Conservation (phyloP, 2,888 invertebrate species). For the Cephus spinipes region DNA sequence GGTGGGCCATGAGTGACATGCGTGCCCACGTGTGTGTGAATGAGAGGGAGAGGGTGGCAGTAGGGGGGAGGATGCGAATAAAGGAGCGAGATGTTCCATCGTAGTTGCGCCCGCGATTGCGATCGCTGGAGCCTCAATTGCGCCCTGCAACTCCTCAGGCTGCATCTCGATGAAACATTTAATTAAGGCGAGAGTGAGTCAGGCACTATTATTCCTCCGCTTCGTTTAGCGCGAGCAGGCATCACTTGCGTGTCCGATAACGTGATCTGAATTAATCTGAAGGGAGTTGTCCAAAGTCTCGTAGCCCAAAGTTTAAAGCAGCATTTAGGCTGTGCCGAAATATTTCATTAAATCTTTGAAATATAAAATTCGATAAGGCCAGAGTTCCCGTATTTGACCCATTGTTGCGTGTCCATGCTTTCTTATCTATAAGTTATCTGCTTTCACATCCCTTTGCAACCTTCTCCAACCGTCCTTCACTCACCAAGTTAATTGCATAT, state of each 20-base stretch:
- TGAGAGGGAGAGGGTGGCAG: too few relatives aligned
- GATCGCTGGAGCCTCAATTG: not conserved
- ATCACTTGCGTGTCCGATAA: constrained; percentile 4
- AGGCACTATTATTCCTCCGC: not conserved
- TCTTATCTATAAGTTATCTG: too few relatives aligned
- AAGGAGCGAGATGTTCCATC: too few relatives aligned
- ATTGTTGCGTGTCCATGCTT: constrained; percentile 5
- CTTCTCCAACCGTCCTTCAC: too few relatives aligned
- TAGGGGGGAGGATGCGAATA: too few relatives aligned
- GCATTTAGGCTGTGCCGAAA: not conserved
- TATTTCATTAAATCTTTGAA: constrained; percentile 32
- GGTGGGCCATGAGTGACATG: not conserved
- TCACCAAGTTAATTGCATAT: too few relatives aligned
- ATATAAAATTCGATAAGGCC: constrained; percentile 41
- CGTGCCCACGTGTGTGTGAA: too few relatives aligned
- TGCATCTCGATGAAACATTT: not conserved
- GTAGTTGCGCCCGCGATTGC: not conserved
- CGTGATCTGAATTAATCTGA: not conserved
- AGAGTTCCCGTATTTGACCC: constrained; percentile 16
- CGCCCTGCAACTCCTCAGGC: not conserved
- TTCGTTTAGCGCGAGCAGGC: constrained; percentile 8
- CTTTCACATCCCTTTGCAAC: too few relatives aligned
- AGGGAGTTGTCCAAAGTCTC: too few relatives aligned
- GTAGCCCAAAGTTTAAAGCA: too few relatives aligned
- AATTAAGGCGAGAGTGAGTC: not conserved